Percentiles rank a stretch among this genome's conserved stretches.
Evolutionary conservation across 2,113 vertebrate genomes (phyloP).

Genomic region (Ranitomeya variabilis): DNA sequence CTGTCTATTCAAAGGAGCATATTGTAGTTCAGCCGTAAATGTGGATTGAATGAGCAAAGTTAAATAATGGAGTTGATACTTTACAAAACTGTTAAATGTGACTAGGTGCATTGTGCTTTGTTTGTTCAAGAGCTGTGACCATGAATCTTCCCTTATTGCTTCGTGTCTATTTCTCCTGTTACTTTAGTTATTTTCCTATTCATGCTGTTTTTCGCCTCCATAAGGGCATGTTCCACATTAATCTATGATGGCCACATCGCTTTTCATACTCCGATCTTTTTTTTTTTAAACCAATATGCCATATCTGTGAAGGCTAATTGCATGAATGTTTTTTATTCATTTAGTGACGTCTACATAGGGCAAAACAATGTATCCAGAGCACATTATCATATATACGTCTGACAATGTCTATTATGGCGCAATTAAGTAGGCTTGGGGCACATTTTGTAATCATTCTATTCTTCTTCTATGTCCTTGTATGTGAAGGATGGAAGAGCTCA

Average conservation of each 20-base stretch:
- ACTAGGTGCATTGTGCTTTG: background rate
- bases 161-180: background rate
- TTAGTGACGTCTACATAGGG: background rate
- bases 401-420: background rate
- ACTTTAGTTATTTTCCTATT: background rate
- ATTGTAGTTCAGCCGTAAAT: background rate
- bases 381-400: background rate
- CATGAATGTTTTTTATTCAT: background rate
- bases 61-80: background rate
- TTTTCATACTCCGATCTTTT: background rate
- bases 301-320: background rate
- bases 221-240: background rate
- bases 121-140: background rate
- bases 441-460: background rate
- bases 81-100: background rate
- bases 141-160: slow-evolving; percentile 4
- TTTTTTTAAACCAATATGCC: background rate
- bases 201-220: background rate
- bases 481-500: background rate
- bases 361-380: background rate
- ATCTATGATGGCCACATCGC: background rate
- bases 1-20: background rate
- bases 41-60: background rate
- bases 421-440: background rate
- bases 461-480: background rate